Evolutionary conservation across 2,888 invertebrate genomes (phyloP), one percentile per base, ranked within the genome.

Genomic region (Lepas anatifera): DNA sequence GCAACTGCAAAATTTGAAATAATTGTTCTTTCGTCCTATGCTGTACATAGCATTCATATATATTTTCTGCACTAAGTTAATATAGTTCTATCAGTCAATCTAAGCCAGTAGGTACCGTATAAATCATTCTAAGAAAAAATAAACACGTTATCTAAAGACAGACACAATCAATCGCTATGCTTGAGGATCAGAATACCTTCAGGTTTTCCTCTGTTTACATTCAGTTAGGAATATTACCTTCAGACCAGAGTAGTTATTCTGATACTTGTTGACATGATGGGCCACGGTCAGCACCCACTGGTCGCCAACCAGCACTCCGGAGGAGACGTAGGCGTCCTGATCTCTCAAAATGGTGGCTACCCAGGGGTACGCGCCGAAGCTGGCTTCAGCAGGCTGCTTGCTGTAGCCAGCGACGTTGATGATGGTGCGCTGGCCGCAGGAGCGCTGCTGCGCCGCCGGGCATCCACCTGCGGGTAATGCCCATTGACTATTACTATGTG

Each of bases 321-420:
- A 90, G 46, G 89, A 88, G 52, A 89, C 80, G 76, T 87, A 90
- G 71, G 85, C 83, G 76, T 86, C 86, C 73, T 82, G 83, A 48
- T 79, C 82, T 2, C 85, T 84, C 35, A 87, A 77, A 67, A 87
- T 79, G 1, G 86, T 79, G 0, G 82, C 84, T 83, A 86, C 86
- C 89, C 89, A 90, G 3, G 89, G 89, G 79, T 85, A 88, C 75
- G 87, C 86, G 22, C 89, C 89, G 75, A 83, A 87, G 72, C 81
- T 81, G 16, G 89, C 85, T 72, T 75, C 66, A 25, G 25, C 66
- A 11, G 66, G 39, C 27, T 66, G 18, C 25, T n/a, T 22, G 25
- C 6, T 66, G 66, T 66, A 41, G 41, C 66, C 66, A 6, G 66
- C 25, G 11, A 66, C 66, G 2, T 37, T 11, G 25, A 66, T 66